Evolutionary conservation across 2,113 vertebrate genomes (phyloP).

Genomic region (Tetrao urogallus): DNA sequence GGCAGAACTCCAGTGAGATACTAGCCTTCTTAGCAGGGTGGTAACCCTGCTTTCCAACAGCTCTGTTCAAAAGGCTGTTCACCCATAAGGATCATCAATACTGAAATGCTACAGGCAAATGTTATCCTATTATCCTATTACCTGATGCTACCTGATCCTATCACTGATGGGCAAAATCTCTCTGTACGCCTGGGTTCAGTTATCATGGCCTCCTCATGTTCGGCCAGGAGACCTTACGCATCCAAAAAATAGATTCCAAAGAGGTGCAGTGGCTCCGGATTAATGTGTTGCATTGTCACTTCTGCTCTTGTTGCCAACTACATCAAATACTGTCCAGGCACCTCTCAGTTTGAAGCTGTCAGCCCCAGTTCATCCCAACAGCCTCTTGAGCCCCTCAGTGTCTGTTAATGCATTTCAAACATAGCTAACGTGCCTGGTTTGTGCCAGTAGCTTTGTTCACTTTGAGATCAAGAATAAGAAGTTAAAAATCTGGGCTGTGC

Average conservation of each 20-base stretch:
- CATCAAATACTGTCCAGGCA: neutral
- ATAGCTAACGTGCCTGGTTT: neutral
- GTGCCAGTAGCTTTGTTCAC: neutral
- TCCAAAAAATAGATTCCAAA: neutral
- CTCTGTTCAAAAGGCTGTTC: neutral
- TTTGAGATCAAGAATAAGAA: slow-evolving; percentile 16
- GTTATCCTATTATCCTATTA: neutral
- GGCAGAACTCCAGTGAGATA: neutral
- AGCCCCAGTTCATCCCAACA: neutral
- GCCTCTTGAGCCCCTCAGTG: neutral
- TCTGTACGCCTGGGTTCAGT: neutral
- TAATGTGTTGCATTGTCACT: neutral
- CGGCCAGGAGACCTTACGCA: neutral
- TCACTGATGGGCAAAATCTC: neutral
- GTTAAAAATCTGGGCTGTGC: neutral
- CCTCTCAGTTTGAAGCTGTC: neutral
- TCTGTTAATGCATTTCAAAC: neutral
- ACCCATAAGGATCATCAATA: neutral
- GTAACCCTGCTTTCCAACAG: neutral
- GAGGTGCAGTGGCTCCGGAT: neutral
- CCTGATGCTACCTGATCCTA: no score
- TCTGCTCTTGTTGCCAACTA: neutral
- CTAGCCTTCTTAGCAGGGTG: neutral
- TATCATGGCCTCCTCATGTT: neutral
- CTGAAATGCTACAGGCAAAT: neutral